Evolutionary conservation across 2,888 invertebrate species (phyloP), one percentile per base, ranked within the genome.

Genomic region (Cylloceria caligata): DNA sequence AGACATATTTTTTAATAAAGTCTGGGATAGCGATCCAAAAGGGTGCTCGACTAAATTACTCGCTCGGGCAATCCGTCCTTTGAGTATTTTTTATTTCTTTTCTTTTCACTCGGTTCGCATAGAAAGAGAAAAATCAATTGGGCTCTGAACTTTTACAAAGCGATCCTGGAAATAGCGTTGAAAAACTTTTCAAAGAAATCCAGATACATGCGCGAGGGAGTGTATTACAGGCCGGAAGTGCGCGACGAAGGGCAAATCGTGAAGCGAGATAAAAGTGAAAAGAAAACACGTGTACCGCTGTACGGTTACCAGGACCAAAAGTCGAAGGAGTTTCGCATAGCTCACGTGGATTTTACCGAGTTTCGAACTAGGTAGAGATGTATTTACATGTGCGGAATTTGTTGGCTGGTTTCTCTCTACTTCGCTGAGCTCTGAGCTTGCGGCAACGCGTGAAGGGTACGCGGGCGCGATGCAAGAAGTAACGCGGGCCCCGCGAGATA

Each of bases 1-100:
- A 88, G 88, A 89, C 86, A 89, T 87, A 89, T 89, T 90, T 90
- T 90, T 88, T 86, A 89, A 89, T 88, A 88, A 90, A 87, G 78
- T 84, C 83, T n/a, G 11, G 24, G 87, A 88, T 87, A 85, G 85
- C 87, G 83, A 87, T 89, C 86, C 73, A 67, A 74, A 78, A 68
- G 55, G 57, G 69, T 39, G 2, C 30, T 45, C 64, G 45, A 45
- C 21, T 69, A 55, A 64, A 47, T 74, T 36, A 57, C 55, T 71
- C 36, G 19, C 36, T 69, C 55, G 27, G 21, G 16, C 62, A 52
- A 65, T 71, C 21, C 47, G 27, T 65, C 68, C 19, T 45, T 52
- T 47, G 36, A 39, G 47, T 36, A 71, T 39, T 19, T 36, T 3
- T 34, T 19, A 36, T 62, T 16, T 39, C 21, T n/a, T 55, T 55